phyloP scores from a whole-genome alignment of 2,113 vertebrate genomes.

The Paradisaea rubra region DNA sequence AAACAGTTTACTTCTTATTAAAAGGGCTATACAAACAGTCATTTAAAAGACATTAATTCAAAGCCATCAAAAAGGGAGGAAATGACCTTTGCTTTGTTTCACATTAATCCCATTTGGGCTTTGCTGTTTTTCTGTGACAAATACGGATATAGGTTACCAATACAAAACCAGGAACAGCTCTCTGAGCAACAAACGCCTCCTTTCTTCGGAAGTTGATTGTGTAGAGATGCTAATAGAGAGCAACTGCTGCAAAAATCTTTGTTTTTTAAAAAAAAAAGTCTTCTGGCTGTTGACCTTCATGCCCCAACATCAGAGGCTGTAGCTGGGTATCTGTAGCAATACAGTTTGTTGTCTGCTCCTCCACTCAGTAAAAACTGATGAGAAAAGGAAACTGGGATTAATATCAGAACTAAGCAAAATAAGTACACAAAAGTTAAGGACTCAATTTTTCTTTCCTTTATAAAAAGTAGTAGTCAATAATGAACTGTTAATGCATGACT shows the following conservation, averaged over 20 bases:
- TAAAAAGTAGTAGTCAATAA: neutral
- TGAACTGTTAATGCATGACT: neutral
- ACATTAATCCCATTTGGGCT: neutral
- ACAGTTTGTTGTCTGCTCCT: slow-evolving; percentile 97
- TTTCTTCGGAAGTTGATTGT: neutral
- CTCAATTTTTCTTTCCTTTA: neutral
- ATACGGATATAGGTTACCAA: neutral
- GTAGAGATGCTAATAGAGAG: neutral
- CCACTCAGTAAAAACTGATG: slow-evolving; percentile 90
- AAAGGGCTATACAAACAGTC: neutral
- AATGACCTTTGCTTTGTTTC: neutral
- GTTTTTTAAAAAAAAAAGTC: neutral
- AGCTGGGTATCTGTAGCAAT: slow-evolving; percentile 86
- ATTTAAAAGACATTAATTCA: slow-evolving; percentile 16
- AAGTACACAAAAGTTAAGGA: neutral
- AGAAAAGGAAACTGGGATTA: slow-evolving; percentile 14
- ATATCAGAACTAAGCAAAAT: neutral
- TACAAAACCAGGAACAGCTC: neutral
- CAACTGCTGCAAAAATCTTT: neutral
- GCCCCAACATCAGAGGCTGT: slow-evolving; percentile 82
- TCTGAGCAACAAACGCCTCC: neutral
- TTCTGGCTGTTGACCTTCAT: slow-evolving; percentile 57
- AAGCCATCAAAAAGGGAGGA: neutral
- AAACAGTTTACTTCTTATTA: neutral
- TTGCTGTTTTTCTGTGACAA: neutral